These are phyloP conservation scores for Tachina fera DNA, from an alignment of 2,888 invertebrate species.

Conservation along the genomic window DNA sequence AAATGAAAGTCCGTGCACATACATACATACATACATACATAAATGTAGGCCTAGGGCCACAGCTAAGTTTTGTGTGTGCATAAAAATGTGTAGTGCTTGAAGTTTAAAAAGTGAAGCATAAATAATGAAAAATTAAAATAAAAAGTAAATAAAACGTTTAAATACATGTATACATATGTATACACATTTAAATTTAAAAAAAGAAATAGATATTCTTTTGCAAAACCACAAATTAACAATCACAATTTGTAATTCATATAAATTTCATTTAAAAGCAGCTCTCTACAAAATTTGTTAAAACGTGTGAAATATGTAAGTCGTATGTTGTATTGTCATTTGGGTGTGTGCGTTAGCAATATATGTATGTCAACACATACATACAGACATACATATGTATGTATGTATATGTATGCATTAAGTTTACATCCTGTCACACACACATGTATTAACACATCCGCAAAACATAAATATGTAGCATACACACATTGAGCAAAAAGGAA, in stretches of 20 bases:
- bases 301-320: slow-evolving; percentile 55
- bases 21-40: background rate
- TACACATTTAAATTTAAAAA: background rate
- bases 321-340: slow-evolving; percentile 55
- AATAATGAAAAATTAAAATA: background rate
- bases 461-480: background rate
- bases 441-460: background rate
- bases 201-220: background rate
- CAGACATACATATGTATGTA: slow-evolving; percentile 4
- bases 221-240: slow-evolving; percentile 10
- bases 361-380: slow-evolving; percentile 28
- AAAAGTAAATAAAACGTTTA: slow-evolving; percentile 6
- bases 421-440: slow-evolving; percentile 28
- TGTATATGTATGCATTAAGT: slow-evolving; percentile 8
- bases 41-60: background rate
- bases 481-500: slow-evolving; percentile 5
- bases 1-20: slow-evolving; percentile 15
- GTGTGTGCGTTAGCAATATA: slow-evolving; percentile 59
- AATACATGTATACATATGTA: background rate
- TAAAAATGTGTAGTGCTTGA: background rate
- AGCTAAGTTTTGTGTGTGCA: background rate
- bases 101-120: slow-evolving; percentile 3
- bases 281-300: slow-evolving; percentile 42
- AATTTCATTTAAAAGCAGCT: slow-evolving; percentile 14
- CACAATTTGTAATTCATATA: slow-evolving; percentile 35